A percentile compares a stretch with the other conserved stretches of the same genome.
These are phyloP conservation scores for Stigmatopora argus DNA, from an alignment of 2,113 vertebrate genomes.

Conservation along the genomic window DNA sequence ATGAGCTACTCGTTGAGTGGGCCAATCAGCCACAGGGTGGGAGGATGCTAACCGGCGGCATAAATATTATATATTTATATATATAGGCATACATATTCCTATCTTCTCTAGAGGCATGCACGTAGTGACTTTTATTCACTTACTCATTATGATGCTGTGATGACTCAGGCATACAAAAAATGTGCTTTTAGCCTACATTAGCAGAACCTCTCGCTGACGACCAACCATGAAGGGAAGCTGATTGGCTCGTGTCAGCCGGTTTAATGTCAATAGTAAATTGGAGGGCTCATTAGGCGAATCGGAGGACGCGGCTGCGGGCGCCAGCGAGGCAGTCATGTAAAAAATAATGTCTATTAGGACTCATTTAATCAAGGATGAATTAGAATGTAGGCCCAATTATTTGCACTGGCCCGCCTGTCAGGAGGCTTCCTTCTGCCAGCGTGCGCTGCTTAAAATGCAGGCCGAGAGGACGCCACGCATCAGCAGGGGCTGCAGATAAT, in stretches of 20 bases:
- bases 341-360: conserved; percentile 94
- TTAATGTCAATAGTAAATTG: conserved; percentile 84
- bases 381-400: conserved; percentile 94
- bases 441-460: conserved; percentile 53
- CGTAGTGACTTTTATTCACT: conserved; percentile 55
- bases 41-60: conserved; percentile 2
- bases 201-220: conserved; percentile 70
- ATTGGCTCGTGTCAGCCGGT: conserved; percentile 73
- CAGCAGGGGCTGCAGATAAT: conserved; percentile 49
- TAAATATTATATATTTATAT: background rate
- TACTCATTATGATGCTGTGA: conserved; percentile 51
- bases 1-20: conserved; percentile 44
- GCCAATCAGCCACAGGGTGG: conserved; percentile 53
- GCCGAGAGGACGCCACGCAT: conserved; percentile 43
- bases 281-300: conserved; percentile 76
- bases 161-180: conserved; percentile 69
- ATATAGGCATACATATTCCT: conserved; percentile 16
- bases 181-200: conserved; percentile 69
- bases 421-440: conserved; percentile 32
- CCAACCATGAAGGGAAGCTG: conserved; percentile 56
- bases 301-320: conserved; percentile 62
- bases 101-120: conserved; percentile 39
- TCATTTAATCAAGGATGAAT: conserved; percentile 98
- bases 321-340: conserved; percentile 86
- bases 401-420: conserved; percentile 73